Base-by-base conservation (phyloP, 2,113 vertebrate species). In the Psittacara wagleri region DNA sequence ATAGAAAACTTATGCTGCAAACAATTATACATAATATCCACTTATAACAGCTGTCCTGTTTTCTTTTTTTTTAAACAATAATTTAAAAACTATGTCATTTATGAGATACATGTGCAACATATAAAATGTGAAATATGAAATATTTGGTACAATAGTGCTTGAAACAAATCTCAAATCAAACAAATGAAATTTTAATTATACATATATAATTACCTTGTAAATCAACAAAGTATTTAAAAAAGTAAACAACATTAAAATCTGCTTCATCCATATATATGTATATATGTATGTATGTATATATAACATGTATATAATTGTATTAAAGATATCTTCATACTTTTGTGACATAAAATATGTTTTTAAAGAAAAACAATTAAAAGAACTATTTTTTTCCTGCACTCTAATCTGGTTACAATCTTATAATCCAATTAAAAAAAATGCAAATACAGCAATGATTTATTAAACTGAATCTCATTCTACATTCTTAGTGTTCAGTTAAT, bases 231-330 rank as follows among this genome's bases (percentile, higher is more conserved):
- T 98, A 98, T 98, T 98, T 98, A 98, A 98, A 98, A 98, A 98
- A 98, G 98, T 98, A 98, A 98, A 98, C 98, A 98, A 98, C 98
- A 98, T 98, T 98, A 98, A 98, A 98, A 98, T 98, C 98, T 98
- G 98, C 97, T 98, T 98, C 97, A 97, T 98, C 97, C 97, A 97
- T 98, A 98, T 98, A 98, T 98, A 98, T 97, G 97, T 98, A 98
- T 98, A 98, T 98, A 98, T 97, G 98, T 97, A 98, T 98, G 97
- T 97, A 97, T 98, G 97, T 98, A 98, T 98, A 98, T 98, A 98
- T 98, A 98, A 97, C 98, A 98, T 98, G 98, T 98, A 98, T 98
- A 98, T 97, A 98, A 97, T 95, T 95, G 98, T 98, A 98, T 98
- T 98, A 98, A 98, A 98, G 97, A 98, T 98, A 98, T 97, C 94